Percentiles rank a stretch among this genome's conserved stretches.
Evolutionary conservation across 1,140 invertebrate species (phyloP).

Genomic region (Danaus plexippus): DNA sequence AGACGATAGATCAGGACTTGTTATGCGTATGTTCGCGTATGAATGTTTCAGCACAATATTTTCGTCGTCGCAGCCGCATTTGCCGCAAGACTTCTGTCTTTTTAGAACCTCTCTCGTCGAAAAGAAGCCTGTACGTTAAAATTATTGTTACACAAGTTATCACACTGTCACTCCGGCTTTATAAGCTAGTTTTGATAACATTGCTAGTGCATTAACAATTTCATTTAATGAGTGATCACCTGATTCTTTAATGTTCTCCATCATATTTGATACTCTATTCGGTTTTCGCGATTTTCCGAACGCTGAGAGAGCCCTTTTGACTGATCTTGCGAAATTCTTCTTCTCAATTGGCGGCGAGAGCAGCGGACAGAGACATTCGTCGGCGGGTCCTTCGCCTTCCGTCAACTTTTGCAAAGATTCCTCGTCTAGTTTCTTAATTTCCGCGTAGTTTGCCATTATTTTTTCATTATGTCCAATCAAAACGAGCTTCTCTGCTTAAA

Average conservation of each 20-base stretch:
- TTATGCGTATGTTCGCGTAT: constrained; percentile 35
- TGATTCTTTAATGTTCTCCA: neutral
- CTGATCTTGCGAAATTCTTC: constrained; percentile 19
- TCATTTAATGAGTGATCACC: constrained; percentile 1
- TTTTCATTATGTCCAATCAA: too few relatives aligned
- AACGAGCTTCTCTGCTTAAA: too few relatives aligned
- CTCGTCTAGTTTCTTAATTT: constrained; percentile 35
- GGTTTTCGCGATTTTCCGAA: constrained; percentile 10
- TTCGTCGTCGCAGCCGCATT: constrained; percentile 34
- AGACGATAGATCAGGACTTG: constrained; percentile 30
- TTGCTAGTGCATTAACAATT: neutral
- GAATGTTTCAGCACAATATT: constrained; percentile 34
- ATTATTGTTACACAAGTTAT: too few relatives aligned
- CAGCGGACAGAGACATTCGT: constrained; percentile 31
- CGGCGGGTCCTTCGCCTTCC: constrained; percentile 29
- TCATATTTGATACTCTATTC: neutral
- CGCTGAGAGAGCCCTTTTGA: constrained; percentile 26
- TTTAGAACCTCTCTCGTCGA: constrained; percentile 27
- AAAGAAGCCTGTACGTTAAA: constrained; percentile 13
- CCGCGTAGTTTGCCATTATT: constrained; percentile 21
- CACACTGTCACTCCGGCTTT: too few relatives aligned
- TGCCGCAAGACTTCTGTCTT: constrained; percentile 25
- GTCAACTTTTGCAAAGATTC: constrained; percentile 23
- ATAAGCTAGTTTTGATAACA: neutral
- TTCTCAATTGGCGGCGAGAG: constrained; percentile 17